phyloP scores from a whole-genome alignment of 2,797 vertebrate species.

The Gymnothorax reevesii region DNA sequence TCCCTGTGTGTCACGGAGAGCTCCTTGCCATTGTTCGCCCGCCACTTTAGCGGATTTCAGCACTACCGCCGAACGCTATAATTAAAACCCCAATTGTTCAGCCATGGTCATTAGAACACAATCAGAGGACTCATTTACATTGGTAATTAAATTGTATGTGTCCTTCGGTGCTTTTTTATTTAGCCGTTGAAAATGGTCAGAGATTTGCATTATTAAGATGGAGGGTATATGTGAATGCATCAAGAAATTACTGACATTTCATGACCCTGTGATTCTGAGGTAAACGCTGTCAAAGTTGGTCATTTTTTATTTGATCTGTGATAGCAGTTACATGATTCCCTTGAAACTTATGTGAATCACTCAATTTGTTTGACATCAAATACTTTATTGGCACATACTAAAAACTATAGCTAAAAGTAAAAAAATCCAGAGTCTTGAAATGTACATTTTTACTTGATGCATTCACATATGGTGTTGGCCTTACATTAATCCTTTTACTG shows the following conservation, averaged over 20 bases:
- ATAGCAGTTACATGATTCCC: no score
- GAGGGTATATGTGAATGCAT: not conserved
- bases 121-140: slow-evolving; percentile 20
- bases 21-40: not conserved
- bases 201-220: not conserved
- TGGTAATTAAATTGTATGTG: slow-evolving; percentile 22
- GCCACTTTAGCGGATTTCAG: not conserved
- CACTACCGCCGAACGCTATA: not conserved
- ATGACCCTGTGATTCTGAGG: no score
- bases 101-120: slow-evolving; percentile 27
- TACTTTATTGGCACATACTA: no score
- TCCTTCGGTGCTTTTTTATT: not conserved
- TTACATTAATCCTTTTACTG: no score
- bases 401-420: no score
- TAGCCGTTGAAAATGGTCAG: not conserved
- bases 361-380: no score
- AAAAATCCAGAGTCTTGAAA: no score
- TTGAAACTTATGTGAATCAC: no score
- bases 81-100: slow-evolving; percentile 34
- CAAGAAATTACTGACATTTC: no score
- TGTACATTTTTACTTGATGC: no score
- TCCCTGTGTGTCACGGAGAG: not conserved
- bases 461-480: not conserved
- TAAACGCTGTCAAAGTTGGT: no score
- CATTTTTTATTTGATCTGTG: no score